Evolutionary conservation across 2,113 vertebrate genomes (phyloP).

Genomic region (Sceloporus undulatus): DNA sequence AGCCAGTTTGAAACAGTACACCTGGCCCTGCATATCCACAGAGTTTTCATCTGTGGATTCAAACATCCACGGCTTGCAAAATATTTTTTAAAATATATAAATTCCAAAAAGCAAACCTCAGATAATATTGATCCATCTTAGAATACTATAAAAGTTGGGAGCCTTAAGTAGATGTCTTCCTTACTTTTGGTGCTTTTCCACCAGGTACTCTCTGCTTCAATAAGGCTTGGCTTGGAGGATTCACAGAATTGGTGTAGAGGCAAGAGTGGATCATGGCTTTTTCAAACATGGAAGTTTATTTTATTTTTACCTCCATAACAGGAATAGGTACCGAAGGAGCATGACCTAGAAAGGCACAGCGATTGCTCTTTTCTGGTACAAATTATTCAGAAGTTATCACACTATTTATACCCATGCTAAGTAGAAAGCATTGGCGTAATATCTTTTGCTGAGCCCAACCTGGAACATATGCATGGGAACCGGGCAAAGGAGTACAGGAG

Average conservation of each 20-base stretch:
- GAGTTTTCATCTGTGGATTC: too few relatives aligned
- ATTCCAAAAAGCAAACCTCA: too few relatives aligned
- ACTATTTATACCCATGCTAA: slow-evolving; percentile 41
- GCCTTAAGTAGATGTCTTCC: neutral
- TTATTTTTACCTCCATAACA: fast-evolving
- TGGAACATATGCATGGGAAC: fast-evolving
- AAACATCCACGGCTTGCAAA: too few relatives aligned
- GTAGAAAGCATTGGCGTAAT: neutral
- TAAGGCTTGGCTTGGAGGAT: neutral
- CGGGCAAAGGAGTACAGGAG: neutral
- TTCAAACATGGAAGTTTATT: too few relatives aligned
- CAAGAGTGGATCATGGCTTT: neutral
- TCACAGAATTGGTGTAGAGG: too few relatives aligned
- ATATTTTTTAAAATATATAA: too few relatives aligned
- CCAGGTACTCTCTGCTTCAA: too few relatives aligned
- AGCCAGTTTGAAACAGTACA: too few relatives aligned
- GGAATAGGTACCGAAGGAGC: slow-evolving; percentile 38
- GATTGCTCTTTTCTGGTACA: neutral
- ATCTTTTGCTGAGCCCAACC: fast-evolving
- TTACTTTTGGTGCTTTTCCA: neutral
- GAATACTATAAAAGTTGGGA: neutral
- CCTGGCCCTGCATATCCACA: too few relatives aligned
- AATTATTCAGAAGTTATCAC: slow-evolving; percentile 52
- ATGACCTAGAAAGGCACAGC: slow-evolving; percentile 66
- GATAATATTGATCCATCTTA: neutral